phyloP scores from a whole-genome alignment of 92 coral and sea anemone species.

The Blastomussa wellsi region DNA sequence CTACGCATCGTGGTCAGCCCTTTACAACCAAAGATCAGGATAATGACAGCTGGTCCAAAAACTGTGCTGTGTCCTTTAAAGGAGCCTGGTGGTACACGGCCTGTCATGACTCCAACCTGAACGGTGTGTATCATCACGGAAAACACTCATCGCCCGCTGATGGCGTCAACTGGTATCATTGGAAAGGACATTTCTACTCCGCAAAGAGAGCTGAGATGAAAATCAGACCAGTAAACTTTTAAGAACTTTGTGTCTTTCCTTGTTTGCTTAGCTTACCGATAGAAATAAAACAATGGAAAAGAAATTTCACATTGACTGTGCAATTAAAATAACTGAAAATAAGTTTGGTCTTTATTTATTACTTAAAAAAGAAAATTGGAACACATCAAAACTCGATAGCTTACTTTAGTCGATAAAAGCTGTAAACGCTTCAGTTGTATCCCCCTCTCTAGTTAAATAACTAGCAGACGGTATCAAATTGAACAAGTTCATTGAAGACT shows the following conservation, averaged over 20 bases:
- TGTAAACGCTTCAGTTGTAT: no score
- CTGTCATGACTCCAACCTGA: not conserved
- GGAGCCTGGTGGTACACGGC: not conserved
- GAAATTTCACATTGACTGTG: not conserved
- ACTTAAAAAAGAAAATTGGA: no score
- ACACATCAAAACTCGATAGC: no score
- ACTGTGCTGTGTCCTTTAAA: not conserved
- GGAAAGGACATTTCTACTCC: not conserved
- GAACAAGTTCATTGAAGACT: no score
- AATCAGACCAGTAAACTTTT: not conserved
- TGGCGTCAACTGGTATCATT: not conserved
- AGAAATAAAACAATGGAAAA: not conserved
- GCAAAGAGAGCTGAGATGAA: constrained; percentile 7
- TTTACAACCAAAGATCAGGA: not conserved
- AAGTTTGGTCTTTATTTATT: not conserved
- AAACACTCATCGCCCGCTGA: not conserved
- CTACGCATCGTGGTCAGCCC: not conserved
- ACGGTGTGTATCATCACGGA: constrained; percentile 1
- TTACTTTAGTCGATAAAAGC: no score
- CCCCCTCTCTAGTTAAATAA: no score
- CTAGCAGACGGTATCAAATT: no score
- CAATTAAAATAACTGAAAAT: not conserved
- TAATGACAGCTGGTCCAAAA: not conserved
- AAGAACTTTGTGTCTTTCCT: not conserved
- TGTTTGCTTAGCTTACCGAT: not conserved